Base-by-base conservation (phyloP, 2,113 vertebrate genomes). In the Baryphthengus martii region DNA sequence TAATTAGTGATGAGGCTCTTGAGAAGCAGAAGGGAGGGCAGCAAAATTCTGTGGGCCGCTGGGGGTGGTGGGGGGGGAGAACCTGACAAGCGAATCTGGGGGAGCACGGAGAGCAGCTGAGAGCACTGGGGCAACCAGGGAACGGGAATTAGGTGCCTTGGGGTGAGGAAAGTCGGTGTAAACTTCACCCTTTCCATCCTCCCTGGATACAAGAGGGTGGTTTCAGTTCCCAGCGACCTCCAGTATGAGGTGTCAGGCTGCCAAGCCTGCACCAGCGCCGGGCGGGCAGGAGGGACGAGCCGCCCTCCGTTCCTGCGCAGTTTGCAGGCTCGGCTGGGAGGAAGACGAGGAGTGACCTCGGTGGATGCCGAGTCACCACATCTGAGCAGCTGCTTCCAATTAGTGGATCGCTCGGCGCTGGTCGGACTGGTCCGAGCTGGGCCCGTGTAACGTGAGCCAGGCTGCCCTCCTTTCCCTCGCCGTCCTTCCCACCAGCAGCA, bases 371-470 rank as follows among this genome's bases (percentile, higher is more conserved):
- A 96, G 94, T 97, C 96, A 95, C 94, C 85, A 93, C 82, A 90
- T 89, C 85, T 12, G 49, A 94, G 73, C 97, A 97, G 96, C 96
- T 97, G 97, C 93, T 97, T 97, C 93, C 92, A 96, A 96, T 97
- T 97, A 96, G 88, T 82, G 44, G 89, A 83, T 78, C 75, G 85
- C 93, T 91, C 67, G n/a, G 78, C 4, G 20, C 63, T 79, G 77
- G 70, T n/a, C n/a, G 13, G 49, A 31, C 47, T 55, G 80, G 77
- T 65, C 92, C 77, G 61, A 37, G 89, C 83, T 47, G 66, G 73
- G 90, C 68, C 85, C 19, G 31, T 90, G 96, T 75, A 97, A 95
- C 2, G 83, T 47, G 93, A 96, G 97, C 93, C 74, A 61, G 77
- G 12, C 50, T 90, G 82, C 76, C 92, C 81, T 2, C 3, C 55